Conservation (phyloP, 2,888 invertebrate genomes). For the Acrobasis repandana region DNA sequence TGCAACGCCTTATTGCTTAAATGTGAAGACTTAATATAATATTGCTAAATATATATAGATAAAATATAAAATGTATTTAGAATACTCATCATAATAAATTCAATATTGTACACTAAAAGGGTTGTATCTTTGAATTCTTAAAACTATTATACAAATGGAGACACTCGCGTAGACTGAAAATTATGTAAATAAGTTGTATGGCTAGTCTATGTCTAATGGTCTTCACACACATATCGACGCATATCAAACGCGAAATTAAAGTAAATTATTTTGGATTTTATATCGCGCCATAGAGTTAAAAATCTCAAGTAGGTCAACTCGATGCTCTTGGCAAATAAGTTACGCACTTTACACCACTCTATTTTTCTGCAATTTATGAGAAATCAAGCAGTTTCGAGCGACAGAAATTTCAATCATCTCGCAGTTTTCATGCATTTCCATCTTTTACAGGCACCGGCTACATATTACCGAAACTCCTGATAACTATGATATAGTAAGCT, state of each 20-base stretch:
- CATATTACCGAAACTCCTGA: too few species aligned
- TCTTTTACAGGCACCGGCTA: too few species aligned
- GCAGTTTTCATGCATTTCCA: too few species aligned
- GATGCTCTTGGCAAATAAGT: too few species aligned
- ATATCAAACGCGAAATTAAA: background rate
- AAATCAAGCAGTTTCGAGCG: too few species aligned
- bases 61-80: constrained; percentile 32
- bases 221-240: background rate
- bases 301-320: background rate
- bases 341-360: too few species aligned
- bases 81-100: constrained; percentile 31
- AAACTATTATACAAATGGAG: constrained; percentile 7
- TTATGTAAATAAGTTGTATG: constrained; percentile 26
- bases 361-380: too few species aligned
- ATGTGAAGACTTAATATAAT: constrained; percentile 27
- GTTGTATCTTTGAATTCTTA: constrained; percentile 10
- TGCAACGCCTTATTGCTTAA: background rate
- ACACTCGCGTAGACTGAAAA: constrained; percentile 7
- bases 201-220: constrained; percentile 14
- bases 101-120: constrained; percentile 25
- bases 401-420: too few species aligned
- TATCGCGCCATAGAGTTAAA: background rate
- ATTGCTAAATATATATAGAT: constrained; percentile 29
- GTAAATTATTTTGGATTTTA: background rate
- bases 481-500: too few species aligned